Base-by-base conservation (phyloP, 1,140 invertebrate genomes). In the Oryctes rhinoceros region DNA sequence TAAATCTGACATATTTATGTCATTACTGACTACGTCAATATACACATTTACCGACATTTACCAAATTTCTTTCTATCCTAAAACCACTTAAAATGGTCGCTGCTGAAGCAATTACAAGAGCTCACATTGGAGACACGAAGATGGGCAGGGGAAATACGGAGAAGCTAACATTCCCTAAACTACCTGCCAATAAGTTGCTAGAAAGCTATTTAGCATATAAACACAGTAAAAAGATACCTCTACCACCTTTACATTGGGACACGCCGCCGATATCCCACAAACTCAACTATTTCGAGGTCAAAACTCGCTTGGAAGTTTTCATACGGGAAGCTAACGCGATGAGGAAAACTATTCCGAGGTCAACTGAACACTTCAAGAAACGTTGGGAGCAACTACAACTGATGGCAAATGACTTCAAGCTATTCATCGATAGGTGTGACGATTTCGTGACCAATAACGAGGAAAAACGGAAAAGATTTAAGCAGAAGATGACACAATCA, bases 241-340 rank as follows among this genome's bases (percentile, higher is more conserved):
- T 74, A 24, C 53, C 53, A 1, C 53, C 53, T 59, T 59, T 59
- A n/a, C 53, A 59, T n/a, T 59, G 53, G 53, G 53, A 59, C 6
- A 59, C 6, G 18, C 15, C 53, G 0, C 53, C 53, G 5, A 6
- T 18, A 2, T 18, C 53, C 5, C 53, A 59, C 15, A 59, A 59
- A 0, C 15, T 18, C 13, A 4, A 18, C 15, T 59, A 59, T 59
- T 59, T 59, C 53, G 15, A 18, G 2, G 53, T 18, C 13, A 59
- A 59, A 59, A 6, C 5, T 4, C 6, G n/a, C 3, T 18, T 59
- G 15, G 18, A 59, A 18, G 5, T 3, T 3, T n/a, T 18, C 6
- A 59, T 18, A 3, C 15, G 18, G 13, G 53, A 59, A 6, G 53
- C 15, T n/a, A n/a, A 59, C 15, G 18, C 15, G 5, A 6, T 59